Percentiles rank a stretch among this genome's conserved stretches.
Conservation (phyloP, 1,140 invertebrate genomes). For the Drosophila truncata region DNA sequence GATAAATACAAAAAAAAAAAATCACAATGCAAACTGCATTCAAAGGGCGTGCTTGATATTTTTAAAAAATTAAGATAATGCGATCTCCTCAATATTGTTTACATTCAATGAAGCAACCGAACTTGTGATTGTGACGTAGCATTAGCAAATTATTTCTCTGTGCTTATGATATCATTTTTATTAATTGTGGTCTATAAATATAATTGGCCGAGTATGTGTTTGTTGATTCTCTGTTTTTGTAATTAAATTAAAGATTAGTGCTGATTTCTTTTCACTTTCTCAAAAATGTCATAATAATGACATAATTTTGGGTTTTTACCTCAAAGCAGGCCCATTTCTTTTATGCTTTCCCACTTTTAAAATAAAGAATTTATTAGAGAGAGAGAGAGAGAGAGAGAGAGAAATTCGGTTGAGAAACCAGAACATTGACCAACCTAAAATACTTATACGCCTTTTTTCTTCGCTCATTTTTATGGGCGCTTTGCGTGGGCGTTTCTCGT, state of each 20-base stretch:
- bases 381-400: neutral
- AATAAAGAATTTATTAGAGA: constrained; percentile 7
- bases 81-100: neutral
- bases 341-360: constrained; percentile 2
- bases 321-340: constrained; percentile 7
- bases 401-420: constrained; percentile 20
- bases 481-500: constrained; percentile 60
- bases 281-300: constrained; percentile 23
- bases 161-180: constrained; percentile 57
- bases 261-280: too few relatives aligned
- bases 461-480: constrained; percentile 35
- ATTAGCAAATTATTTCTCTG: neutral
- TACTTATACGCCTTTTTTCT: constrained; percentile 33
- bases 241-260: constrained; percentile 37
- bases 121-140: constrained; percentile 35
- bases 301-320: constrained; percentile 27
- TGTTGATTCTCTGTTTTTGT: constrained; percentile 17
- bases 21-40: constrained; percentile 2
- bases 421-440: constrained; percentile 45
- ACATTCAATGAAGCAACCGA: neutral
- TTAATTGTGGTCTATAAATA: constrained; percentile 55
- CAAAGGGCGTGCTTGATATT: constrained; percentile 11
- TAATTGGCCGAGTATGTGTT: constrained; percentile 10
- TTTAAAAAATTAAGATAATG: neutral
- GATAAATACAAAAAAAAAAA: neutral